Percentiles rank a stretch among this genome's conserved stretches.
phyloP scores from a whole-genome alignment of 2,888 invertebrate species.

The Leucoma salicis region DNA sequence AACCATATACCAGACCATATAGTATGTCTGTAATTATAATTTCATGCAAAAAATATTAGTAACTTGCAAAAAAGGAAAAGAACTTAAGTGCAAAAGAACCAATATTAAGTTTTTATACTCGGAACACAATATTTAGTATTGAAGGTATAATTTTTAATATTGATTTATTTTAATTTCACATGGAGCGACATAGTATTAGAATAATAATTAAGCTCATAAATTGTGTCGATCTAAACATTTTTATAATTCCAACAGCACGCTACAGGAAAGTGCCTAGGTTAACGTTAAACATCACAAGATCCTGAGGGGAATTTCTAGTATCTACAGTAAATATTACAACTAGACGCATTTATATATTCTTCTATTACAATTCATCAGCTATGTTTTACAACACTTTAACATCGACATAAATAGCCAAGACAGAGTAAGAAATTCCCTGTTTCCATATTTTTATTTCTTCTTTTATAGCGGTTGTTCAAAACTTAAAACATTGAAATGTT shows the following conservation, averaged over 20 bases:
- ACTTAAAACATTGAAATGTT: too few species aligned
- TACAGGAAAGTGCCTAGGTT: constrained; percentile 14
- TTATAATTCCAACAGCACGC: constrained; percentile 11
- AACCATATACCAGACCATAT: too few species aligned
- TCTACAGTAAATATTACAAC: constrained; percentile 26
- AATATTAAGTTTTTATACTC: too few species aligned
- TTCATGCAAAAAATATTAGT: too few species aligned
- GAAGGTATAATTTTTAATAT: neutral
- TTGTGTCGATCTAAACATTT: constrained; percentile 27
- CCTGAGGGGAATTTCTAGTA: constrained; percentile 40
- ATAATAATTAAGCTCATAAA: constrained; percentile 35
- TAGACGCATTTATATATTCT: constrained; percentile 39
- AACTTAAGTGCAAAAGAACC: too few species aligned
- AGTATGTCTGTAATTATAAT: too few species aligned
- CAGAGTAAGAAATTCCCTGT: constrained; percentile 58
- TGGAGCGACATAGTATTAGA: constrained; percentile 20
- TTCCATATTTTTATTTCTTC: constrained; percentile 42
- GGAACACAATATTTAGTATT: too few species aligned
- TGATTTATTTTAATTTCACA: constrained; percentile 5
- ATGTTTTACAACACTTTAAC: constrained; percentile 31
- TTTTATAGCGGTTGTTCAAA: constrained; percentile 29
- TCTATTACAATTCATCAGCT: constrained; percentile 26
- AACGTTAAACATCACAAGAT: constrained; percentile 44
- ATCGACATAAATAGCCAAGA: constrained; percentile 53
- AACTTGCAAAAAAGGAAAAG: too few species aligned